Conservation (phyloP, 2,797 vertebrate species). For the Ctenochaetus hawaiiensis region DNA sequence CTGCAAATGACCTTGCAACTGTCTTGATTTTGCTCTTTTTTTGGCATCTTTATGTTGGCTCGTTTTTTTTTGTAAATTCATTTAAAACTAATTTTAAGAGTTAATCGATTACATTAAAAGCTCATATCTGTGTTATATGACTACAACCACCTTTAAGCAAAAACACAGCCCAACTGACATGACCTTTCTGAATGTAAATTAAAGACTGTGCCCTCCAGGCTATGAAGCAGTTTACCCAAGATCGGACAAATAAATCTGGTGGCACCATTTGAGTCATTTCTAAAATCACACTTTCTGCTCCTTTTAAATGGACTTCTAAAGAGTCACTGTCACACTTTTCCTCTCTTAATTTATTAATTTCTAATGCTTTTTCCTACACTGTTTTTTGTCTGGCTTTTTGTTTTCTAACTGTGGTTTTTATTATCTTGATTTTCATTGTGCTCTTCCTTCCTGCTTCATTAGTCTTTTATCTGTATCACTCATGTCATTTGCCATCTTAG, state of each 20-base stretch:
- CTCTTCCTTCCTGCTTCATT: background rate
- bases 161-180: slow-evolving; percentile 5
- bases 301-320: background rate
- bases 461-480: slow-evolving; percentile 28
- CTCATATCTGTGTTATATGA: slow-evolving; percentile 20
- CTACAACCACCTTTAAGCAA: slow-evolving; percentile 22
- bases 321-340: background rate
- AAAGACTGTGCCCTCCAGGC: slow-evolving; percentile 33
- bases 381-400: background rate
- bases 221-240: background rate
- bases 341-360: background rate
- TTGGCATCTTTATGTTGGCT: background rate
- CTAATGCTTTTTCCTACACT: background rate
- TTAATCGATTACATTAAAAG: slow-evolving; percentile 18
- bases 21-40: background rate
- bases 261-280: slow-evolving; percentile 31
- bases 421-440: slow-evolving; percentile 13
- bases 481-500: slow-evolving; percentile 38
- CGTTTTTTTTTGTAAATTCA: slow-evolving; percentile 10
- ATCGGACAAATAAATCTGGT: slow-evolving; percentile 22
- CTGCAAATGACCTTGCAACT: no score
- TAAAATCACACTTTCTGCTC: slow-evolving; percentile 25
- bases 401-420: background rate
- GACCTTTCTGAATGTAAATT: slow-evolving; percentile 58
- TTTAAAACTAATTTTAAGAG: slow-evolving; percentile 20